Conservation (phyloP, 2,888 invertebrate genomes). For the Eupithecia subfuscata region DNA sequence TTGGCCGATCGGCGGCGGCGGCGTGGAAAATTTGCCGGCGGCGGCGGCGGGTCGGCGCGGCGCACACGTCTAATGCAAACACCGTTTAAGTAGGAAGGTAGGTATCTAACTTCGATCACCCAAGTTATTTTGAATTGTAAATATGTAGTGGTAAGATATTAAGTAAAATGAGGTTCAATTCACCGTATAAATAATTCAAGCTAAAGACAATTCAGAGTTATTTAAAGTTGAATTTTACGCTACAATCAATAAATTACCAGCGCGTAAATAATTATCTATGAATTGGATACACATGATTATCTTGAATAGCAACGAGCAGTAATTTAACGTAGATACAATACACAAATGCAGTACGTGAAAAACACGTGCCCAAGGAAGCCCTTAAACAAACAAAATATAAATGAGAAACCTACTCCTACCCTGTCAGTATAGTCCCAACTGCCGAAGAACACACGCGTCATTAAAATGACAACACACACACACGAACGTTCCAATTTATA, state of each 20-base stretch:
- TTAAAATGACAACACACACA: conserved; percentile 35
- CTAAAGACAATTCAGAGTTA: neutral
- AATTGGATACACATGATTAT: conserved; percentile 1
- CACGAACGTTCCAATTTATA: conserved; percentile 14
- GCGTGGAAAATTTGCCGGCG: too few relatives aligned
- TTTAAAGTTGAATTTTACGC: neutral
- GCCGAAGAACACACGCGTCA: conserved; percentile 19
- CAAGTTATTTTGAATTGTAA: neutral
- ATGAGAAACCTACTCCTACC: conserved; percentile 20
- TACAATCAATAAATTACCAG: neutral
- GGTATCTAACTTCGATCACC: neutral
- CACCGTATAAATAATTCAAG: neutral
- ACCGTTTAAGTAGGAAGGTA: neutral
- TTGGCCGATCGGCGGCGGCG: too few relatives aligned
- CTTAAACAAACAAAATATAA: conserved; percentile 32
- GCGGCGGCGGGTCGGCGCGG: too few relatives aligned
- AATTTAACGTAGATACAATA: neutral
- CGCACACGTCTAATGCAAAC: too few relatives aligned
- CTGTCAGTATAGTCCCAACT: conserved; percentile 31
- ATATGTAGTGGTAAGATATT: neutral
- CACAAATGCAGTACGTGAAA: conserved; percentile 13
- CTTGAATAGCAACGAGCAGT: conserved; percentile 1
- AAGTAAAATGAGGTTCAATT: neutral
- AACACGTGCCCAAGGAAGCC: conserved; percentile 26
- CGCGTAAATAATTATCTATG: neutral